Percentiles rank a stretch among this genome's conserved stretches.
Evolutionary conservation across 2,113 vertebrate genomes (phyloP).

Genomic region (Gasterosteus nipponicus): DNA sequence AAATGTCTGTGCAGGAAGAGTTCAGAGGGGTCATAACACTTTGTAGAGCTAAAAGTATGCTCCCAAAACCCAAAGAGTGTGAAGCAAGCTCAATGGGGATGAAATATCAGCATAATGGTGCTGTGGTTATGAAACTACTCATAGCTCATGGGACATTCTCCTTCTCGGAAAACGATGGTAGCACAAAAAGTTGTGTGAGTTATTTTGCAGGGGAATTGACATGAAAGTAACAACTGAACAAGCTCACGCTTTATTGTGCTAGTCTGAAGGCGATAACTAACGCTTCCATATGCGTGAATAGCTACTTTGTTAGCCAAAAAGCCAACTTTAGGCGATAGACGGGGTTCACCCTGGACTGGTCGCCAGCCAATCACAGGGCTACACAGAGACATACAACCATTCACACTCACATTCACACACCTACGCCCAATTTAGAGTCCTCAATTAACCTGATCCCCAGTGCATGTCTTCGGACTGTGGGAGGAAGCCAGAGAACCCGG

Average conservation of each 20-base stretch:
- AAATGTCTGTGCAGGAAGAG: slow-evolving; percentile 40
- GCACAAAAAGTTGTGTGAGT: slow-evolving; percentile 5
- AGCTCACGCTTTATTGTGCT: not conserved
- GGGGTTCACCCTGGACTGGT: too few species aligned
- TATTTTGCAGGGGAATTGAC: not conserved
- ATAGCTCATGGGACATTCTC: slow-evolving; percentile 31
- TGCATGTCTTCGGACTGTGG: too few species aligned
- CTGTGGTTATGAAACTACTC: slow-evolving; percentile 32
- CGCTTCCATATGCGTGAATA: too few species aligned
- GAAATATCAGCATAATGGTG: slow-evolving; percentile 27
- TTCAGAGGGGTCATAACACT: slow-evolving; percentile 32
- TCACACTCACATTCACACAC: too few species aligned
- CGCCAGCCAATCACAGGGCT: too few species aligned
- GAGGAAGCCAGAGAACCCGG: too few species aligned
- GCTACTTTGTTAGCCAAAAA: too few species aligned
- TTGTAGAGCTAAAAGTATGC: slow-evolving; percentile 45
- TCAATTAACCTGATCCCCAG: too few species aligned
- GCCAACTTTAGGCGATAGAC: too few species aligned
- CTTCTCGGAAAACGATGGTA: slow-evolving; percentile 3
- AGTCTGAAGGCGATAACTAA: not conserved
- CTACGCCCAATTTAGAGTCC: too few species aligned
- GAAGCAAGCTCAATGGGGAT: slow-evolving; percentile 36
- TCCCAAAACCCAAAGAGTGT: slow-evolving; percentile 19
- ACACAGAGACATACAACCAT: too few species aligned
- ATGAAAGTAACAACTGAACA: not conserved